A percentile compares a stretch with the other conserved stretches of the same genome.
Conservation (phyloP, 2,113 vertebrate genomes). For the Leptobrachium leishanense region DNA sequence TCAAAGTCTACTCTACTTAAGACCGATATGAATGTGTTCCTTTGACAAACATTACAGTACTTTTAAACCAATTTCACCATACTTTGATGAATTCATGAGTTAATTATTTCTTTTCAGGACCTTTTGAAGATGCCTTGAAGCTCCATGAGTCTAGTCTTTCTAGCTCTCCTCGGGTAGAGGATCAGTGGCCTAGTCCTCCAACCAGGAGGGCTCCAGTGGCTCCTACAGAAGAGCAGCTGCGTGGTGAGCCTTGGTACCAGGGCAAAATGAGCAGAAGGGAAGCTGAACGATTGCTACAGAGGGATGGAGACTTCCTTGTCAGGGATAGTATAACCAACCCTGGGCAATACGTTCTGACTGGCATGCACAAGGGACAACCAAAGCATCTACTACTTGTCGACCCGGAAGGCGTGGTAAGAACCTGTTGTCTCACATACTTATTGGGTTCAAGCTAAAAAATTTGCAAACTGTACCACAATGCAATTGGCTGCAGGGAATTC, state of each 20-base stretch:
- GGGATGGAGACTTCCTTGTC: slow-evolving; percentile 91
- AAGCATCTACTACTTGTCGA: slow-evolving; percentile 95
- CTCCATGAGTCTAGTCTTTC: slow-evolving; percentile 75
- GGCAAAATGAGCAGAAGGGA: slow-evolving; percentile 90
- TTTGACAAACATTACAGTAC: no score
- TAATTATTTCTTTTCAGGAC: slow-evolving; percentile 65
- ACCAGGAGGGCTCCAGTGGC: slow-evolving; percentile 83
- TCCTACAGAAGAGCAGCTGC: slow-evolving; percentile 90
- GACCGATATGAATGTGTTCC: no score
- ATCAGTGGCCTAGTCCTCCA: slow-evolving; percentile 89
- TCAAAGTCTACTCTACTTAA: no score
- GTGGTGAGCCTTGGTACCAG: slow-evolving; percentile 89
- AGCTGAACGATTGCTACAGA: slow-evolving; percentile 82
- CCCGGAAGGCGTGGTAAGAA: slow-evolving; percentile 93
- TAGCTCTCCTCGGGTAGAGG: slow-evolving; percentile 63
- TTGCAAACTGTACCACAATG: no score
- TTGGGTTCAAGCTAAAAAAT: no score
- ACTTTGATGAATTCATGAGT: neutral
- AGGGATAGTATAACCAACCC: slow-evolving; percentile 92
- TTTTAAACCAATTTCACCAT: no score
- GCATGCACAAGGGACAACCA: slow-evolving; percentile 89
- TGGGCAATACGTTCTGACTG: slow-evolving; percentile 93
- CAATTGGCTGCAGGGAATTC: no score
- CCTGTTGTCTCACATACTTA: neutral
- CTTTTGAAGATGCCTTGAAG: slow-evolving; percentile 92